These are phyloP conservation scores for Xenops minutus DNA, from an alignment of 2,797 vertebrate species.

Conservation along the genomic window DNA sequence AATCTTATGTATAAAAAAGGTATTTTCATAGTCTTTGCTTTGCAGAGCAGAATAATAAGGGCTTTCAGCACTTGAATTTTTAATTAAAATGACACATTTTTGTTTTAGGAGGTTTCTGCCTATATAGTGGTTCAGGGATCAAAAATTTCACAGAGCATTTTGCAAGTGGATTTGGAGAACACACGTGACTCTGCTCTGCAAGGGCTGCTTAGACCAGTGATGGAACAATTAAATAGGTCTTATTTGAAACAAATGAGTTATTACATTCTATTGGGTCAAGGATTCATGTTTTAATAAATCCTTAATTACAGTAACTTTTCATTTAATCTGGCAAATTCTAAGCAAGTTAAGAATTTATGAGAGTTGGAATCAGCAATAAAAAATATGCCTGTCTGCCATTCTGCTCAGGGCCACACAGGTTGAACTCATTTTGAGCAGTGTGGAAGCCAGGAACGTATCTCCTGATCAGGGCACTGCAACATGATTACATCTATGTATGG, in stretches of 20 bases:
- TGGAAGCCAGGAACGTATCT: neutral
- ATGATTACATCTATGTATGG: accelerated
- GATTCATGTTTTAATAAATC: conserved; percentile 57
- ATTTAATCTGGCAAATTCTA: conserved; percentile 38
- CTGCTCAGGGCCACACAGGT: conserved; percentile 60
- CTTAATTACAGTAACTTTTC: conserved; percentile 59
- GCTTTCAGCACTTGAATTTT: neutral
- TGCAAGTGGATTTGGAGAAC: neutral
- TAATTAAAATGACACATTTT: conserved; percentile 6
- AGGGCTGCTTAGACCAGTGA: neutral
- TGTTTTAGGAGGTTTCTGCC: neutral
- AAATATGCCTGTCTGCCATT: conserved; percentile 28
- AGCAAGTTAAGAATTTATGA: conserved; percentile 55
- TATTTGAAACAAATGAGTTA: conserved; percentile 48
- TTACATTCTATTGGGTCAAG: conserved; percentile 31
- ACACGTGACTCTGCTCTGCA: neutral
- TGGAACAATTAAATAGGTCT: conserved; percentile 33
- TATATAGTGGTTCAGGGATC: neutral
- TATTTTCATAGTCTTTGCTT: neutral
- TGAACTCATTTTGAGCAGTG: neutral
- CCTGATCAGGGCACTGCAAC: neutral
- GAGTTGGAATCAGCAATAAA: conserved; percentile 39
- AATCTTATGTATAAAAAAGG: neutral
- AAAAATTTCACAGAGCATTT: conserved; percentile 1
- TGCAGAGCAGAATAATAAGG: neutral